phyloP scores from a whole-genome alignment of 2,888 invertebrate genomes.

The Listrodromus nycthemerus region DNA sequence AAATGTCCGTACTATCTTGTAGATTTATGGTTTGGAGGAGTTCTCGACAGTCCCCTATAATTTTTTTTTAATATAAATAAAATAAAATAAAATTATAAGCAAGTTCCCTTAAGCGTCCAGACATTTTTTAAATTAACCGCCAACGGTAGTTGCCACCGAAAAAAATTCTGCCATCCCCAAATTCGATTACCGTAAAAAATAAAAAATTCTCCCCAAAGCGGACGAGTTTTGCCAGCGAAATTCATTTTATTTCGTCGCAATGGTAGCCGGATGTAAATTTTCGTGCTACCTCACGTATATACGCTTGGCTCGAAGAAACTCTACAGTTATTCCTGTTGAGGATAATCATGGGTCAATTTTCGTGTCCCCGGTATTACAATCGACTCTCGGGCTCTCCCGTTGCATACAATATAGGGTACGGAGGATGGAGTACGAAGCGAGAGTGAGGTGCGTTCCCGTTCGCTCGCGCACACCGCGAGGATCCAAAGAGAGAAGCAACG shows the following conservation, averaged over 20 bases:
- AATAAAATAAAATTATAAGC: too few relatives aligned
- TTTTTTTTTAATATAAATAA: too few relatives aligned
- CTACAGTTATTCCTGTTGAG: not conserved
- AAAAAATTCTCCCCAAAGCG: not conserved
- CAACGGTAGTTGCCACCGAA: too few relatives aligned
- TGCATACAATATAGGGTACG: slow-evolving; percentile 12
- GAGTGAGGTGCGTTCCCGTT: not conserved
- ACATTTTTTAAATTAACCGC: too few relatives aligned
- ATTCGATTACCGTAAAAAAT: too few relatives aligned
- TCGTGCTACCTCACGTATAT: slow-evolving; percentile 2
- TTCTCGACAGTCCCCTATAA: too few relatives aligned
- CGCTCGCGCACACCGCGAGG: slow-evolving; percentile 15
- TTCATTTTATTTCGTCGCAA: not conserved
- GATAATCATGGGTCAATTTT: slow-evolving; percentile 29
- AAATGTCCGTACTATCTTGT: slow-evolving; percentile 18
- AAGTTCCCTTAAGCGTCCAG: too few relatives aligned
- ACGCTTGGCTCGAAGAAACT: slow-evolving; percentile 32
- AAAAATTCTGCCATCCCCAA: too few relatives aligned
- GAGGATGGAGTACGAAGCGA: not conserved
- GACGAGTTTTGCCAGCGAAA: not conserved
- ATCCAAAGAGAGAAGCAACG: slow-evolving; percentile 33
- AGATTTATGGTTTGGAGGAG: too few relatives aligned
- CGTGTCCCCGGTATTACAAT: slow-evolving; percentile 38
- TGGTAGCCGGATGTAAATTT: slow-evolving; percentile 19
- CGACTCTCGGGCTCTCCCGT: slow-evolving; percentile 11